phyloP scores from a whole-genome alignment of 2,888 invertebrate species.

The Megamerina dolium region DNA sequence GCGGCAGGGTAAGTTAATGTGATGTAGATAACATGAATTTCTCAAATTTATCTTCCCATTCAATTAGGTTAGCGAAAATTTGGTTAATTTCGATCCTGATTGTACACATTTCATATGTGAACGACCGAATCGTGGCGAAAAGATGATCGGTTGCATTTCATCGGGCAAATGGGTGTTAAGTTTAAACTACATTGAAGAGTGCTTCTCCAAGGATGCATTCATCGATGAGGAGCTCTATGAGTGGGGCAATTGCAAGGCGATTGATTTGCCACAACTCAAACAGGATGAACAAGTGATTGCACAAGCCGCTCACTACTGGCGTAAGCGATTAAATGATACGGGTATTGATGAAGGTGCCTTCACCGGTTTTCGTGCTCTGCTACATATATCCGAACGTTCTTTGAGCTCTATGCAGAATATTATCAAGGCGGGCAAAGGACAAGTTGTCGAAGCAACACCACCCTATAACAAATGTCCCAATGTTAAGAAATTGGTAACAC shows the following conservation, averaged over 20 bases:
- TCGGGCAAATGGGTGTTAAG: conserved; percentile 88
- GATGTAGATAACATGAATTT: background rate
- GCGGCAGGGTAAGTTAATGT: conserved; percentile 27
- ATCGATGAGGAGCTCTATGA: conserved; percentile 69
- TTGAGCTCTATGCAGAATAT: conserved; percentile 60
- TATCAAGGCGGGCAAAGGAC: conserved; percentile 71
- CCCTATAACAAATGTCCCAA: conserved; percentile 33
- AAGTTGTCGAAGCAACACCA: conserved; percentile 52
- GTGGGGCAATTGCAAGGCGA: conserved; percentile 72
- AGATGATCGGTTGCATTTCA: conserved; percentile 78
- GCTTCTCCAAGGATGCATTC: conserved; percentile 48
- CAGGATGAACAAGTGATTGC: conserved; percentile 53
- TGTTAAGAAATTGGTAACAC: conserved; percentile 31
- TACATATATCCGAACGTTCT: conserved; percentile 57
- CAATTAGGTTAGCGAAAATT: conserved; percentile 37
- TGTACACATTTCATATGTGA: conserved; percentile 75
- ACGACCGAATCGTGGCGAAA: conserved; percentile 75
- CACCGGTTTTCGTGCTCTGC: conserved; percentile 51
- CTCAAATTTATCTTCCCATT: background rate
- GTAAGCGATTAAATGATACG: conserved; percentile 53
- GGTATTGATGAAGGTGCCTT: conserved; percentile 54
- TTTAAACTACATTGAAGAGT: conserved; percentile 67
- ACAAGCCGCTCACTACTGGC: conserved; percentile 64
- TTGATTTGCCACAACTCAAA: conserved; percentile 48
- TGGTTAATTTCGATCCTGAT: conserved; percentile 54